Conservation (phyloP, 2,113 vertebrate genomes). For the Misgurnus mizolepis region DNA sequence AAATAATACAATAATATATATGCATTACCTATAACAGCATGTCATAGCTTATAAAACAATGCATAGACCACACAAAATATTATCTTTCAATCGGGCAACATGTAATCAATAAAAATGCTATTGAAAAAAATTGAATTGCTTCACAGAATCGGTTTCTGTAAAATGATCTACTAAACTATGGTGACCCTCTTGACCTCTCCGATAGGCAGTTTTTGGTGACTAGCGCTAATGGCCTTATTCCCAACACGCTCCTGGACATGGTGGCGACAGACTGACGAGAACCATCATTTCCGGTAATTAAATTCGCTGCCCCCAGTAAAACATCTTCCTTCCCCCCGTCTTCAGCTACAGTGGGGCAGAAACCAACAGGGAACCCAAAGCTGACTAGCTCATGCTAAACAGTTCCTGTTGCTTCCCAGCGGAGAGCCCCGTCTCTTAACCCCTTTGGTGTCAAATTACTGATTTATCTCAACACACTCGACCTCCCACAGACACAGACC, state of each 20-base stretch:
- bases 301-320: conserved; percentile 47
- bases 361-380: conserved; percentile 34
- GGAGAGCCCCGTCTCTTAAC: conserved; percentile 56
- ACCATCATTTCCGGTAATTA: conserved; percentile 66
- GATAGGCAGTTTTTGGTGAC: conserved; percentile 42
- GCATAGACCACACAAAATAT: too few relatives aligned
- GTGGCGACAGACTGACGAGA: conserved; percentile 47
- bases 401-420: conserved; percentile 63
- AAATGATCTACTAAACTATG: conserved; percentile 31
- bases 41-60: too few relatives aligned
- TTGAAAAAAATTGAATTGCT: not conserved
- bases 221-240: conserved; percentile 47
- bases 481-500: conserved; percentile 44
- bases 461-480: conserved; percentile 55
- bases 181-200: conserved; percentile 47
- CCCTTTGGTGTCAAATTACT: conserved; percentile 64
- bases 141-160: conserved; percentile 13
- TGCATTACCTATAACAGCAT: too few relatives aligned
- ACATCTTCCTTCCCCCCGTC: conserved; percentile 58
- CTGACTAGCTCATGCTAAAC: conserved; percentile 60
- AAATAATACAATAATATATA: too few relatives aligned
- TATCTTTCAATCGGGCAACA: not conserved
- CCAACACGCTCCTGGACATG: conserved; percentile 45
- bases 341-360: conserved; percentile 25
- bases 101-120: not conserved